phyloP scores from a whole-genome alignment of 92 coral and sea anemone species.

The Phymanthus crucifer region DNA sequence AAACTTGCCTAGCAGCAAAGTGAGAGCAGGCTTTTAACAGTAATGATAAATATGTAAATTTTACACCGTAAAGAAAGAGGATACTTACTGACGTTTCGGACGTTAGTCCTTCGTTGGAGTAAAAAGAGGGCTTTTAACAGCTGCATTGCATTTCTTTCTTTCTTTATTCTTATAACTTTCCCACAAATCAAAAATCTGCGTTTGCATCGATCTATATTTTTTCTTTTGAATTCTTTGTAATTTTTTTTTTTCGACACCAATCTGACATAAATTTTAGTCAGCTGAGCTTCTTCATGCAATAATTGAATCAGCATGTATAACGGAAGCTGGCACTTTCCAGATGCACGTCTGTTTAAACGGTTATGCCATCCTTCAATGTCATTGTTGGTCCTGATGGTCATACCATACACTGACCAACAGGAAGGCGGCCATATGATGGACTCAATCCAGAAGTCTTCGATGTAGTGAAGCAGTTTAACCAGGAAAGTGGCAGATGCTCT shows the following conservation, averaged over 20 bases:
- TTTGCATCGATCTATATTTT: slow-evolving; percentile 15
- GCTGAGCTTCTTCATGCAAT: slow-evolving; percentile 36
- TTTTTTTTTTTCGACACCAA: slow-evolving; percentile 36
- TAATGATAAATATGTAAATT: no score
- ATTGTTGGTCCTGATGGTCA: slow-evolving; percentile 27
- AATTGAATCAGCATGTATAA: slow-evolving; percentile 23
- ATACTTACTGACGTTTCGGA: no score
- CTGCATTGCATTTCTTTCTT: not conserved
- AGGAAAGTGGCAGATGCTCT: not conserved
- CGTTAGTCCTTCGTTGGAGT: no score
- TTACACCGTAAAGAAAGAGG: no score
- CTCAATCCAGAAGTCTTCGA: not conserved
- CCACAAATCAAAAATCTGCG: not conserved
- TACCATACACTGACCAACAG: slow-evolving; percentile 1
- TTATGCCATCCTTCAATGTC: slow-evolving; percentile 47
- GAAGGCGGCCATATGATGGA: slow-evolving; percentile 4
- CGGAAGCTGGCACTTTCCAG: slow-evolving; percentile 37
- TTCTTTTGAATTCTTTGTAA: slow-evolving; percentile 22
- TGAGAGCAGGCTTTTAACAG: no score
- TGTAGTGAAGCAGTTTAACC: not conserved
- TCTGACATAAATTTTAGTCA: slow-evolving; percentile 20
- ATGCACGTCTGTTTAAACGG: slow-evolving; percentile 34
- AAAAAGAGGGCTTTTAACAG: not conserved
- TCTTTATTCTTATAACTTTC: not conserved
- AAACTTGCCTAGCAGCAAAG: not conserved